phyloP scores from a whole-genome alignment of 2,113 vertebrate species.

The Cyprinodon brontotheroides region DNA sequence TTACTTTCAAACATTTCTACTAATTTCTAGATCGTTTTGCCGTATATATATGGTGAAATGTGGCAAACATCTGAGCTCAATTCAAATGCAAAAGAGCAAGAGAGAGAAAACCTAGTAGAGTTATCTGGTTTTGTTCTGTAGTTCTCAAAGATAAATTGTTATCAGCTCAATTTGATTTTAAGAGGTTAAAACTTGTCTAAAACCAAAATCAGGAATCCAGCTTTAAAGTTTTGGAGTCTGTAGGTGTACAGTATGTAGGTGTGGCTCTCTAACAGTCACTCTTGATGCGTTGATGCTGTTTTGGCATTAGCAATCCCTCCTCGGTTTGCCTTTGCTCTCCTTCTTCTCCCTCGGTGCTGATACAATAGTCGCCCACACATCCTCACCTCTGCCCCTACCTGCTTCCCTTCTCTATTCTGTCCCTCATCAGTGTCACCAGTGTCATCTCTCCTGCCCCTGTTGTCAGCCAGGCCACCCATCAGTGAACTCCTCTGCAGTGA shows the following conservation, averaged over 20 bases:
- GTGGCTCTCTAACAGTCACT: neutral
- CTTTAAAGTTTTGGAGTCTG: neutral
- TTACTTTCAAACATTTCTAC: no score
- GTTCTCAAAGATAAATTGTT: neutral
- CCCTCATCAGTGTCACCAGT: constrained; percentile 38
- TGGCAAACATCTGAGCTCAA: neutral
- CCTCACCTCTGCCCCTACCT: neutral
- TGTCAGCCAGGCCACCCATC: constrained; percentile 55
- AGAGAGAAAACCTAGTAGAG: neutral
- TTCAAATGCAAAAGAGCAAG: neutral
- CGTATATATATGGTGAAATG: no score
- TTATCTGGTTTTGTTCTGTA: neutral
- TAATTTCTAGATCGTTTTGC: no score
- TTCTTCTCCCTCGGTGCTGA: neutral
- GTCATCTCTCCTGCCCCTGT: constrained; percentile 35
- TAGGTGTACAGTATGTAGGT: neutral
- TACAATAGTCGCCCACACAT: neutral
- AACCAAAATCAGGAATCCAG: neutral
- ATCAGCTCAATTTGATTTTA: neutral
- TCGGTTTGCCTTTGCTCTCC: constrained; percentile 1
- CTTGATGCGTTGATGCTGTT: constrained; percentile 1
- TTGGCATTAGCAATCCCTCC: neutral
- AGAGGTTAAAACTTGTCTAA: no score
- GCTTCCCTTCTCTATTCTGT: constrained; percentile 16
- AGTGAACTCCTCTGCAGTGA: constrained; percentile 45